Base-by-base conservation (phyloP, 2,113 vertebrate species). In the Cnemophilus loriae region DNA sequence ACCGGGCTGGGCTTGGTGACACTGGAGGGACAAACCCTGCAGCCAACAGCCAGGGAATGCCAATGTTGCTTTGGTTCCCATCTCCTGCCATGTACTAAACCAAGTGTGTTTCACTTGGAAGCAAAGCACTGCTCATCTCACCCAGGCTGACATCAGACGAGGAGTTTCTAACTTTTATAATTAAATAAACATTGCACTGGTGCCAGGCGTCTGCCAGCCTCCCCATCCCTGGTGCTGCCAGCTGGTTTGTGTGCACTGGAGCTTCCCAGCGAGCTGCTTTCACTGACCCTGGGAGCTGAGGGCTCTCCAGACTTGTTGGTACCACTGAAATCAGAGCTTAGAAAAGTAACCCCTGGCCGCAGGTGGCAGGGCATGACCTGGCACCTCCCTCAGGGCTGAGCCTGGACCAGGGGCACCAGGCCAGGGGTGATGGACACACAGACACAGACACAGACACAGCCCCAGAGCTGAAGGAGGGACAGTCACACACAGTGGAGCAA, bases 141-240 rank as follows among this genome's bases (percentile, higher is more conserved):
- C 21, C 27, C 44, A 59, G 69, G 82, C 61, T 87, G 55, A 74
- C 28, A 35, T 17, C 39, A 75, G 44, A 68, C 0, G 0, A 49
- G 61, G 67, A 41, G 20, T 30, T 61, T 63, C 52, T 53, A 26
- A 15, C 41, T 49, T 84, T 84, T 49, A 26, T 53, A 19, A 56
- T 20, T 39, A 41, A 67, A 26, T 7, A 8, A 79, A 16, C 42
- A 4, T 1, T 30, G 75, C 55, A 17, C 3, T 57, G 71, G 59
- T 93, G 82, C 46, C 90, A 44, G 85, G 65, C 27, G 74, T 82
- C 79, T 92, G 79, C 89, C 87, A 81, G 63, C 83, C 56, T 44
- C 68, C 16, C 9, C 5, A 1, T 6, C 71, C 57, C 49, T 8
- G 16, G 14, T 14, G 37, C 61, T 67, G 73, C 82, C 78, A 74